Base-by-base conservation (phyloP, 1,140 invertebrate species). In the Drosophila elegans region DNA sequence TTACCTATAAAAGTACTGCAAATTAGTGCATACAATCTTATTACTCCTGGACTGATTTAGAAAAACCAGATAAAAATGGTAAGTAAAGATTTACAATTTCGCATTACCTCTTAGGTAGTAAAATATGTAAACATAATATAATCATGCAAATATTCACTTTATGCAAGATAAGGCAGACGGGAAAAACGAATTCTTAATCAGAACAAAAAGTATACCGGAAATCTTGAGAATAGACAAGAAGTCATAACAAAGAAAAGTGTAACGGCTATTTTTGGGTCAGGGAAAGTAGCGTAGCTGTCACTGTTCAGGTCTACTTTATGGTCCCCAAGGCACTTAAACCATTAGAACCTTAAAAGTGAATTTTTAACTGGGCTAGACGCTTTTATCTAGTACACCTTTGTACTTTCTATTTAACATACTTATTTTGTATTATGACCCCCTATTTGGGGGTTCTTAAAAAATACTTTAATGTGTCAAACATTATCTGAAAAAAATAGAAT, bases 271-370 rank as follows among this genome's bases (percentile, higher is more conserved):
- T 59, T 67, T 13, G 49, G 60, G 62, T 59, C 53, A 59, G 72
- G 53, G 73, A 76, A 76, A 76, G 73, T 59, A 76, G 61, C 53
- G 53, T 67, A 76, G 32, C 48, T 68, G 61, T 63, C 57, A 61
- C 48, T 48, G 73, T 76, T 76, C 46, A 46, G 54, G 41, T 59
- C 29, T 59, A 59, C 21, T 46, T 51, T 56, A 45, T 74, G 29
- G 52, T 53, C 54, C 7, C 9, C 34, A 41, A 32, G 13, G 45
- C 45, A 63, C 51, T 55, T 38, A 42, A 54, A n/a, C 21, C 38
- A 46, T 57, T 10, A 67, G 29, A 76, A 53, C 53, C 54, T 38
- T 48, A 67, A 75, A 75, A 76, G 73, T 76, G 72, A 75, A 75
- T 75, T 57, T 74, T 9, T 36, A 41, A 52, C 41, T 41, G 29